These are phyloP conservation scores for Halcyon smyrnensis DNA, from an alignment of 2,797 vertebrate species.

Conservation along the genomic window DNA sequence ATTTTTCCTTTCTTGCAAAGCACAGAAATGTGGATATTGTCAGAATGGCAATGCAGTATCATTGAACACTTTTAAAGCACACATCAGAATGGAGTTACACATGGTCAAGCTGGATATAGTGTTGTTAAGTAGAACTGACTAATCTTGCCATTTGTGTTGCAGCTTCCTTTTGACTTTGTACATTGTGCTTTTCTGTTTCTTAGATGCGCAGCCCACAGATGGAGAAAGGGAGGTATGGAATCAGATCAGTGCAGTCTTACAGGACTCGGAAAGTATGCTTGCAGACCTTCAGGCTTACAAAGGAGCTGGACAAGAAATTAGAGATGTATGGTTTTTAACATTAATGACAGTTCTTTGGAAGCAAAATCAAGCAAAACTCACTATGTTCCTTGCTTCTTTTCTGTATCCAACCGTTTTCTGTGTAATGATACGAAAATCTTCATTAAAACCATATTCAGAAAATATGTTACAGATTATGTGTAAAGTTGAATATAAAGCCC, in stretches of 20 bases:
- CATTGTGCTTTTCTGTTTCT: slow-evolving; percentile 54
- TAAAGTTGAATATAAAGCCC: neutral
- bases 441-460: neutral
- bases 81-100: neutral
- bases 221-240: slow-evolving; percentile 96
- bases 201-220: slow-evolving; percentile 97
- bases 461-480: neutral
- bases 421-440: neutral
- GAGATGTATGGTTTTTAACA: slow-evolving; percentile 85
- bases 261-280: slow-evolving; percentile 96
- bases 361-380: neutral
- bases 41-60: neutral
- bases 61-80: neutral
- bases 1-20: neutral
- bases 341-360: neutral
- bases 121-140: neutral
- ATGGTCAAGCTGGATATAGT: neutral
- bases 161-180: neutral
- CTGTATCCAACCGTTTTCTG: neutral
- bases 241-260: slow-evolving; percentile 95
- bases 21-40: neutral
- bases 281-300: slow-evolving; percentile 95
- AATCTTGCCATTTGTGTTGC: neutral
- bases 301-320: slow-evolving; percentile 96
- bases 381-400: neutral